Conservation (phyloP, 1,140 invertebrate genomes). For the Chlorops oryzae region DNA sequence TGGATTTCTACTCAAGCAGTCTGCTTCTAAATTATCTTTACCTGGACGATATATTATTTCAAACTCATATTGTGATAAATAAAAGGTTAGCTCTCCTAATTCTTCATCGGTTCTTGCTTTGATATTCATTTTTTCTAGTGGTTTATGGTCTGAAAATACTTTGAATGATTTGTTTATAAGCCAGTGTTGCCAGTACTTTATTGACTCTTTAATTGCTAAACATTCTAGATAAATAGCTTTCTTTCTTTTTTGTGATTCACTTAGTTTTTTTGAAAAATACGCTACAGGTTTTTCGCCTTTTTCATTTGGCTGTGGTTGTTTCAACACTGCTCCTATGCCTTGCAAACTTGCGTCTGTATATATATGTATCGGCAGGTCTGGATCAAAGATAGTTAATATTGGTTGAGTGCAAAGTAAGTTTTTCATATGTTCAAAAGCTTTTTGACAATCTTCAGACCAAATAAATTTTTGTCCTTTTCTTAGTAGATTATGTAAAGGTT, state of each 20-base stretch:
- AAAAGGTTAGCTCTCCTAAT: constrained; percentile 41
- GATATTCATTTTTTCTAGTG: constrained; percentile 23
- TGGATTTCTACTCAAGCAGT: constrained; percentile 40
- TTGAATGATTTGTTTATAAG: constrained; percentile 43
- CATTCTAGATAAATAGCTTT: constrained; percentile 41
- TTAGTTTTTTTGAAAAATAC: constrained; percentile 40
- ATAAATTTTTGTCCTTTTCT: too few relatives aligned
- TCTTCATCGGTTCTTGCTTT: too few relatives aligned
- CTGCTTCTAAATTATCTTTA: constrained; percentile 38
- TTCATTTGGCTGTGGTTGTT: constrained; percentile 32
- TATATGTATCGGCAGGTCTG: too few relatives aligned
- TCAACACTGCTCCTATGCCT: constrained; percentile 7
- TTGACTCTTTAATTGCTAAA: constrained; percentile 44
- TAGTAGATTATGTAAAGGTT: too few relatives aligned
- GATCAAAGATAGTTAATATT: too few relatives aligned
- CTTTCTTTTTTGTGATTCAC: constrained; percentile 32
- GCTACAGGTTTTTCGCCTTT: constrained; percentile 30
- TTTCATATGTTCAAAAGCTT: constrained; percentile 43
- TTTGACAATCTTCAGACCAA: too few relatives aligned
- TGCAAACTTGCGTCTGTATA: neutral
- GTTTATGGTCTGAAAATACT: constrained; percentile 46
- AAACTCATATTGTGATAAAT: constrained; percentile 39
- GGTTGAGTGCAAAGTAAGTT: constrained; percentile 33
- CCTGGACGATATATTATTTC: constrained; percentile 38
- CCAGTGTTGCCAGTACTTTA: constrained; percentile 46